Evolutionary conservation across 2,797 vertebrate species (phyloP).

Genomic region (Cyprinodon diabolis): DNA sequence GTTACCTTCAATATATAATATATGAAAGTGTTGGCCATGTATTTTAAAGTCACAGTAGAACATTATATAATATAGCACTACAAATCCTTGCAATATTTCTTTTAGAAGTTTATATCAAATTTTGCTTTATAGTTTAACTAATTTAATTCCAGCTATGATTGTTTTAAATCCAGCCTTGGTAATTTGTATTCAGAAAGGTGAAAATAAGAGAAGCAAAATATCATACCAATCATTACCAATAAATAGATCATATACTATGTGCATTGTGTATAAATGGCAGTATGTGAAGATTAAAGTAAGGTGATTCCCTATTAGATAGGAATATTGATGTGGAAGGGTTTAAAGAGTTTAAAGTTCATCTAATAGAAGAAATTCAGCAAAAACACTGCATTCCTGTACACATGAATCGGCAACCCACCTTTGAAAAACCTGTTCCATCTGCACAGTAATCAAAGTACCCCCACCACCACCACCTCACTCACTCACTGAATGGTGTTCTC

Average conservation of each 20-base stretch:
- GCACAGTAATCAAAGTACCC: slow-evolving; percentile 69
- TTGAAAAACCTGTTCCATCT: slow-evolving; percentile 66
- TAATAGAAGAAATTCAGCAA: slow-evolving; percentile 20
- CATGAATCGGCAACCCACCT: slow-evolving; percentile 71
- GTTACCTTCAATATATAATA: background rate
- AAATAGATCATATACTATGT: background rate
- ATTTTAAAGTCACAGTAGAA: background rate
- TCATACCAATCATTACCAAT: background rate
- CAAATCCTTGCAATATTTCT: background rate
- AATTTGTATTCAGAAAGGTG: slow-evolving; percentile 2
- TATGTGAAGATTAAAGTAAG: background rate
- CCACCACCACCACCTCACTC: slow-evolving; percentile 36
- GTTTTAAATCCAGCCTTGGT: background rate
- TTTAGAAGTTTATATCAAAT: background rate
- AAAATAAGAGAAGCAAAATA: background rate
- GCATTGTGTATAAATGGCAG: background rate
- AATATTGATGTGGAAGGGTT: background rate
- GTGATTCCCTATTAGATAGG: too few species aligned
- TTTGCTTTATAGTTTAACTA: background rate
- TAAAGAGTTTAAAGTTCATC: slow-evolving; percentile 25
- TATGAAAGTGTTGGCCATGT: background rate
- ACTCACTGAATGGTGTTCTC: slow-evolving; percentile 74
- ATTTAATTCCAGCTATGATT: background rate
- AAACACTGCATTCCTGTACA: slow-evolving; percentile 21
- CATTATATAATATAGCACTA: background rate